Evolutionary conservation across 2,113 vertebrate genomes (phyloP).

Genomic region (Mesembrinibis cayennensis): DNA sequence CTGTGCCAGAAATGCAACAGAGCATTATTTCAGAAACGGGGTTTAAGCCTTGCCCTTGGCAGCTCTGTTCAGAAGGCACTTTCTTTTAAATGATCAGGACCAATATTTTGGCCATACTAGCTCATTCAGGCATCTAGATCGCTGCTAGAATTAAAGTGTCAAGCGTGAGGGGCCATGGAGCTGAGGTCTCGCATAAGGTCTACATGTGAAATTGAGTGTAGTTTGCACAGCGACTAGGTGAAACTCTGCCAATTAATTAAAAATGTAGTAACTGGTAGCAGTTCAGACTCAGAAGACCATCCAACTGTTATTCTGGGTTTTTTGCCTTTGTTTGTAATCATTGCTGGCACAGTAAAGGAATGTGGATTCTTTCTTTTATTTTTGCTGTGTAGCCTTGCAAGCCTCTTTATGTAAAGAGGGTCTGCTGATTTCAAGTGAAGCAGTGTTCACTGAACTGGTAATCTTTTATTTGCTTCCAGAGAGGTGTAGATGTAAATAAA

Average conservation of each 20-base stretch:
- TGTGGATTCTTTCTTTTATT: not conserved
- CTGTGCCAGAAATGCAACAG: not conserved
- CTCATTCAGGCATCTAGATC: not conserved
- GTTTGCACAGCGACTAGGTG: not conserved
- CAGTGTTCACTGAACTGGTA: not conserved
- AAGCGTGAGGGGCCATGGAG: rapidly evolving
- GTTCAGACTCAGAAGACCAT: not conserved
- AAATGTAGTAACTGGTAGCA: not conserved
- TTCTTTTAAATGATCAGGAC: not conserved
- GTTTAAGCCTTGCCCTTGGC: not conserved
- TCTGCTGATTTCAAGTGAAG: not conserved
- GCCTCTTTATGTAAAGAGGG: not conserved
- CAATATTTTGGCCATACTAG: not conserved
- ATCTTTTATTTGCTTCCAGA: constrained; percentile 15
- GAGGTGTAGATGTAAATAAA: constrained; percentile 5
- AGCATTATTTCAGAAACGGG: not conserved
- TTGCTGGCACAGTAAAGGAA: not conserved
- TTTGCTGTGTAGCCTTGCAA: not conserved
- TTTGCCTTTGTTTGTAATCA: not conserved
- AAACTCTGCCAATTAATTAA: not conserved
- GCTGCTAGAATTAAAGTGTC: not conserved
- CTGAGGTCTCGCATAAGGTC: rapidly evolving
- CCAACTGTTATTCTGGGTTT: not conserved
- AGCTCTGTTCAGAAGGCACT: not conserved
- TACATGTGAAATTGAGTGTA: not conserved